Percentiles rank a stretch among this genome's conserved stretches.
Evolutionary conservation across 1,140 invertebrate genomes (phyloP).

Genomic region (Bradysia coprophila): DNA sequence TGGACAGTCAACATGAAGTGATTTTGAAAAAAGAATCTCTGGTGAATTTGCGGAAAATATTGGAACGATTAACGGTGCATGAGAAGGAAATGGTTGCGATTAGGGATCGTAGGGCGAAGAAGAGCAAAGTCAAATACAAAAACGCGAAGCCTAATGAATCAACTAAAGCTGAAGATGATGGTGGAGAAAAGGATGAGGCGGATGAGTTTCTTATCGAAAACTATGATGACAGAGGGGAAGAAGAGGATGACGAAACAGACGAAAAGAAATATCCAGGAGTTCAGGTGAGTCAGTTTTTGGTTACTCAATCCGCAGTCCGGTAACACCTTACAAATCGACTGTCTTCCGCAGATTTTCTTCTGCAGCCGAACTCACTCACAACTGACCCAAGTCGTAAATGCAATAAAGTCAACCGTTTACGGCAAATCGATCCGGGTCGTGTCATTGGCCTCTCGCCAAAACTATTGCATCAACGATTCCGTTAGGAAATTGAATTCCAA

Average conservation of each 20-base stretch:
- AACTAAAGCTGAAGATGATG: constrained; percentile 13
- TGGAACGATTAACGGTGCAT: constrained; percentile 34
- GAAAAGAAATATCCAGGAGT: constrained; percentile 3
- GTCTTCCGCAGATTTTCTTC: constrained; percentile 61
- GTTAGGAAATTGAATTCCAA: constrained; percentile 59
- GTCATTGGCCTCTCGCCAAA: constrained; percentile 78
- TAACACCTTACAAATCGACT: not conserved
- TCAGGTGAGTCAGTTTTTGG: not conserved
- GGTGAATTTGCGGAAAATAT: constrained; percentile 28
- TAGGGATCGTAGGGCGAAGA: constrained; percentile 21
- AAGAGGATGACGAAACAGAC: constrained; percentile 9
- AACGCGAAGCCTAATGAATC: constrained; percentile 15
- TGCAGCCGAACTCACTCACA: constrained; percentile 95
- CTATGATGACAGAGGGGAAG: constrained; percentile 25
- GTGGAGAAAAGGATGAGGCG: constrained; percentile 28
- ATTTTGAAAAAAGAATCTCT: constrained; percentile 33
- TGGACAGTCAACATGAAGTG: constrained; percentile 40
- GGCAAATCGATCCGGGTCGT: constrained; percentile 50
- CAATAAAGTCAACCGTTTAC: constrained; percentile 74
- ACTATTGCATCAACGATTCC: constrained; percentile 75
- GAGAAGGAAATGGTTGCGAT: constrained; percentile 32
- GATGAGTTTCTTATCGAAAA: constrained; percentile 27
- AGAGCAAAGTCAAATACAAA: constrained; percentile 13
- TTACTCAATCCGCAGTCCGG: constrained; percentile 1
- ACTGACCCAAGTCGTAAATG: constrained; percentile 80